These are phyloP conservation scores for Solenopsis fugax DNA, from an alignment of 1,140 invertebrate genomes.

Conservation along the genomic window DNA sequence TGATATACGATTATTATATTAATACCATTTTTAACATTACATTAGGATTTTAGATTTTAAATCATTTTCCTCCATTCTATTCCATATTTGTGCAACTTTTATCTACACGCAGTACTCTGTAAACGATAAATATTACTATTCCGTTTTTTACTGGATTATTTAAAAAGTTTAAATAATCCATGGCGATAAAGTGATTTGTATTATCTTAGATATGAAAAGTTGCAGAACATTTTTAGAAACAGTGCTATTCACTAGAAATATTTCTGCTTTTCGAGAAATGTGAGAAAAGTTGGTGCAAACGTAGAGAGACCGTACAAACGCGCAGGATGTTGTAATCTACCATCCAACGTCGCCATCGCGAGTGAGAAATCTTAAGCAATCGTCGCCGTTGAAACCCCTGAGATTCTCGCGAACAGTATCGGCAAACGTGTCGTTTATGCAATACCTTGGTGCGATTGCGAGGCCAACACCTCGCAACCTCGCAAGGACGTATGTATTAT, in stretches of 20 bases:
- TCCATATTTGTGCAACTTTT: background rate
- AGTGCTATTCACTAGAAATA: no score
- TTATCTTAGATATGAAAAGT: background rate
- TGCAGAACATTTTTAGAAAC: background rate
- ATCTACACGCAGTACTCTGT: background rate
- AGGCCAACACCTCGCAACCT: conserved; percentile 68
- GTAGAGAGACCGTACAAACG: background rate
- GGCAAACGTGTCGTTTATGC: conserved; percentile 53
- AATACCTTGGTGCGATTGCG: conserved; percentile 52
- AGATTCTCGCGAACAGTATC: conserved; percentile 46
- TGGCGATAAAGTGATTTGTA: background rate
- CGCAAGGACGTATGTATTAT: conserved; percentile 71
- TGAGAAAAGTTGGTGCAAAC: background rate
- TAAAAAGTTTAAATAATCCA: no score
- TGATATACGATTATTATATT: background rate
- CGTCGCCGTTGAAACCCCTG: background rate
- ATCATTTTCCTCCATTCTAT: background rate
- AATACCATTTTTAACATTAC: background rate
- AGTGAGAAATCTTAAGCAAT: background rate
- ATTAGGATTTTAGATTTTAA: background rate
- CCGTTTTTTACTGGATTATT: no score
- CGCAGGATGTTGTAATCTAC: conserved; percentile 17
- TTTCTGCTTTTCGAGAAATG: background rate
- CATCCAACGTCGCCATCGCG: background rate
- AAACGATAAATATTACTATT: no score